These are phyloP conservation scores for Cecidostiba fungosa DNA, from an alignment of 2,888 invertebrate genomes.

Conservation along the genomic window DNA sequence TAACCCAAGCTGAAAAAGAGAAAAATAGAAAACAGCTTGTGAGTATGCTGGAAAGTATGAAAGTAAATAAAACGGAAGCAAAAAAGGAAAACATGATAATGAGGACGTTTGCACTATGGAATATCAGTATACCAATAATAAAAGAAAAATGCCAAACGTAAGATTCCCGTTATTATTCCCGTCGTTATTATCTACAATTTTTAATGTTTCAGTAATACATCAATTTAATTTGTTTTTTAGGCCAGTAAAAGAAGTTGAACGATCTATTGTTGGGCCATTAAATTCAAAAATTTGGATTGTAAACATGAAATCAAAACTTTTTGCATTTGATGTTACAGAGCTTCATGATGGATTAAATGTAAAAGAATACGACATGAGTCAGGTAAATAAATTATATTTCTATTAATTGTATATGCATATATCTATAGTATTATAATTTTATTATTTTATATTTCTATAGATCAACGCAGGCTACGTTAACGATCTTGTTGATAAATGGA, in stretches of 20 bases:
- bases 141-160: slow-evolving; percentile 64
- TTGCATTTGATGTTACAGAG: slow-evolving; percentile 57
- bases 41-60: slow-evolving; percentile 72
- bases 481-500: slow-evolving; percentile 67
- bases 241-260: slow-evolving; percentile 24
- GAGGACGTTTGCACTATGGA: slow-evolving; percentile 71
- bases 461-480: slow-evolving; percentile 66
- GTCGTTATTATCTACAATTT: background rate
- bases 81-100: slow-evolving; percentile 67
- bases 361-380: slow-evolving; percentile 21
- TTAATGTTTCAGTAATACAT: slow-evolving; percentile 14
- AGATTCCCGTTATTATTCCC: background rate
- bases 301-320: slow-evolving; percentile 49
- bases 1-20: slow-evolving; percentile 61
- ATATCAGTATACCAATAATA: slow-evolving; percentile 68
- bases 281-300: slow-evolving; percentile 58
- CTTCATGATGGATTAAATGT: slow-evolving; percentile 35
- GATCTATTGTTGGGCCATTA: slow-evolving; percentile 68
- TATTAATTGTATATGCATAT: background rate
- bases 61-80: slow-evolving; percentile 65
- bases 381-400: slow-evolving; percentile 36
- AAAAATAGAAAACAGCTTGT: slow-evolving; percentile 72
- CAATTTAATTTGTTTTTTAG: slow-evolving; percentile 35
- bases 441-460: slow-evolving; percentile 64
- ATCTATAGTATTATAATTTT: slow-evolving; percentile 3